Conservation (phyloP, 2,888 invertebrate species). For the Calameuta pallipes region DNA sequence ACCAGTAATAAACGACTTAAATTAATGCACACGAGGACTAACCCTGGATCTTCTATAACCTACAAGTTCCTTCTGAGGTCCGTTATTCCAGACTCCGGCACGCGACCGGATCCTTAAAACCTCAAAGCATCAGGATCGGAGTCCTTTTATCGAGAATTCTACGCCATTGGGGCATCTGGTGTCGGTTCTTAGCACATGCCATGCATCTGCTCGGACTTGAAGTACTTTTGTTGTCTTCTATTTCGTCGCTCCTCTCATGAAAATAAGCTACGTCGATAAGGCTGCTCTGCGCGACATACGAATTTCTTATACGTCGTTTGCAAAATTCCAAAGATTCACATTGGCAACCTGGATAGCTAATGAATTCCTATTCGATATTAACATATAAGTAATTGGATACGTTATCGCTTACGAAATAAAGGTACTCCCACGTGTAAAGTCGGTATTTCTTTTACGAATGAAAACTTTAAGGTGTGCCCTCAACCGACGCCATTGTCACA, state of each 20-base stretch:
- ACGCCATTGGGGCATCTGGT: constrained; percentile 64
- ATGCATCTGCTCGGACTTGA: constrained; percentile 61
- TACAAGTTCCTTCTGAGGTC: background rate
- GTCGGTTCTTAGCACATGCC: constrained; percentile 62
- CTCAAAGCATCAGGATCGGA: background rate
- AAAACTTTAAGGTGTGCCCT: background rate
- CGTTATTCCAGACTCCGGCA: constrained; percentile 14
- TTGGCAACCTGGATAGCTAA: background rate
- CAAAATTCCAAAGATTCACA: background rate
- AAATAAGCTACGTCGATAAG: constrained; percentile 45
- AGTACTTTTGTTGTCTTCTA: constrained; percentile 60
- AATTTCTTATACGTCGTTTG: background rate
- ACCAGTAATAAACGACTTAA: constrained; percentile 51
- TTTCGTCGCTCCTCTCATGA: constrained; percentile 42
- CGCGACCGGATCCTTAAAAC: constrained; percentile 20
- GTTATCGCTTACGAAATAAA: background rate
- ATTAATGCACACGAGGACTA: constrained; percentile 32
- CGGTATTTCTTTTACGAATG: background rate
- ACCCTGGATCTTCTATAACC: background rate
- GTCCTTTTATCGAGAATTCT: constrained; percentile 35
- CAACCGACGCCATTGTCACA: constrained; percentile 20
- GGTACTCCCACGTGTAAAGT: background rate
- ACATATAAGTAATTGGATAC: background rate
- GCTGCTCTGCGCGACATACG: constrained; percentile 15
- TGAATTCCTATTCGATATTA: background rate